Conservation (phyloP, 2,888 invertebrate genomes). For the Drosophila multiciliata region DNA sequence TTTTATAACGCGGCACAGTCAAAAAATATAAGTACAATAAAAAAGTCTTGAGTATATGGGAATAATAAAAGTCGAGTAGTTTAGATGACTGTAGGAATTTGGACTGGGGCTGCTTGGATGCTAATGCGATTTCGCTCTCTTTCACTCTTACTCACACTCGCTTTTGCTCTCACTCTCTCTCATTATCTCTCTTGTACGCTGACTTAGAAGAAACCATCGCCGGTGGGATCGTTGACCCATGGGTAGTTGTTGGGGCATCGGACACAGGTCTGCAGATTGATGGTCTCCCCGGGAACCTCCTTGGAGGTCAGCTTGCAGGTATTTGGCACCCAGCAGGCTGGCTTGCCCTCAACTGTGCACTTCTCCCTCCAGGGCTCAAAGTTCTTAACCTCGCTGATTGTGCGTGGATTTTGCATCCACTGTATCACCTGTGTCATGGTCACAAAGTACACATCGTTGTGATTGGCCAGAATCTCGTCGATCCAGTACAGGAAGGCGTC, state of each 20-base stretch:
- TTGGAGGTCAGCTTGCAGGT: constrained; percentile 96
- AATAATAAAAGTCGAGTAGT: constrained; percentile 43
- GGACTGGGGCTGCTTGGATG: constrained; percentile 54
- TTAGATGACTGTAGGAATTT: constrained; percentile 57
- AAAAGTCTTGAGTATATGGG: constrained; percentile 64
- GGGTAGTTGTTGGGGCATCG: constrained; percentile 97
- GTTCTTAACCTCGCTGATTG: constrained; percentile 93
- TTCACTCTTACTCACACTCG: constrained; percentile 45
- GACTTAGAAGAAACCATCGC: constrained; percentile 91
- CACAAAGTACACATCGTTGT: constrained; percentile 96
- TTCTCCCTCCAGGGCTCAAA: constrained; percentile 98
- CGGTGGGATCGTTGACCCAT: constrained; percentile 95
- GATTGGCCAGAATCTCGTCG: constrained; percentile 93
- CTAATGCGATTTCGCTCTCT: constrained; percentile 34
- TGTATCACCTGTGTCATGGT: constrained; percentile 98
- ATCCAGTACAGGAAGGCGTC: constrained; percentile 97
- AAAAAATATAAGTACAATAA: constrained; percentile 47
- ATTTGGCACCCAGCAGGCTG: constrained; percentile 94
- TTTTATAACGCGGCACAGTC: constrained; percentile 59
- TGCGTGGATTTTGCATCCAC: constrained; percentile 97
- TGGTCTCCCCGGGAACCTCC: constrained; percentile 97
- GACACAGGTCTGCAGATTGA: constrained; percentile 96
- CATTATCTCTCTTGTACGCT: constrained; percentile 50
- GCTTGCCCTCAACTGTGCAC: constrained; percentile 93
- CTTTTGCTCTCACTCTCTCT: constrained; percentile 47